Conservation (phyloP, 2,113 vertebrate genomes). For the Climacteris rufus region DNA sequence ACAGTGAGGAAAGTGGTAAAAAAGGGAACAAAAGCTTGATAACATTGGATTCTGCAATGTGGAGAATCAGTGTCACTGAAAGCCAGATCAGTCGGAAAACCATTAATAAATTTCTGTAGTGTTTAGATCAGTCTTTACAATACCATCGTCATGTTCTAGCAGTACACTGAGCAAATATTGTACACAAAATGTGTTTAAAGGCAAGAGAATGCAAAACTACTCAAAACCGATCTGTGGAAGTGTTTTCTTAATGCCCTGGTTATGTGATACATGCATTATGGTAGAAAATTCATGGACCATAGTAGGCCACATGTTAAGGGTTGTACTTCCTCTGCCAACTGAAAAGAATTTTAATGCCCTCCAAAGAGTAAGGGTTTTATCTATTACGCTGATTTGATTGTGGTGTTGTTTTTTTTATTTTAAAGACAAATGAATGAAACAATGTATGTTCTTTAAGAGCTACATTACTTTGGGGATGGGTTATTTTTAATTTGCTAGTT, state of each 20-base stretch:
- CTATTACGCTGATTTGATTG: not conserved
- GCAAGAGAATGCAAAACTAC: not conserved
- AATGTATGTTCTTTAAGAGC: not conserved
- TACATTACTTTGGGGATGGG: not conserved
- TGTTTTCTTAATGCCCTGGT: not conserved
- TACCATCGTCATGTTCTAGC: not conserved
- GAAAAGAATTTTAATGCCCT: not conserved
- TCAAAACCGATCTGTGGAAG: not conserved
- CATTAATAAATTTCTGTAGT: not conserved
- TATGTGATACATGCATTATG: not conserved
- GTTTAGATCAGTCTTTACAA: not conserved
- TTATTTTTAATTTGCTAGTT: not conserved
- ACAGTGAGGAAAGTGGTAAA: not conserved
- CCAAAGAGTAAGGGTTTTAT: not conserved
- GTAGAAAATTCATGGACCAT: not conserved
- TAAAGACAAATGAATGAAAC: not conserved
- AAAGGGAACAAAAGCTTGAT: not conserved
- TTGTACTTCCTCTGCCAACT: not conserved
- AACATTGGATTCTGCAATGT: not conserved
- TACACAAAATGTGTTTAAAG: not conserved
- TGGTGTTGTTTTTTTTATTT: not conserved
- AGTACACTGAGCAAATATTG: not conserved
- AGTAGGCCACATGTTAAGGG: not conserved
- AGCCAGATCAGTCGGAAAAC: not conserved
- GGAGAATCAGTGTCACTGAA: not conserved